Percentiles rank a stretch among this genome's conserved stretches.
Conservation (phyloP, 2,113 vertebrate species). For the Malurus melanocephalus region DNA sequence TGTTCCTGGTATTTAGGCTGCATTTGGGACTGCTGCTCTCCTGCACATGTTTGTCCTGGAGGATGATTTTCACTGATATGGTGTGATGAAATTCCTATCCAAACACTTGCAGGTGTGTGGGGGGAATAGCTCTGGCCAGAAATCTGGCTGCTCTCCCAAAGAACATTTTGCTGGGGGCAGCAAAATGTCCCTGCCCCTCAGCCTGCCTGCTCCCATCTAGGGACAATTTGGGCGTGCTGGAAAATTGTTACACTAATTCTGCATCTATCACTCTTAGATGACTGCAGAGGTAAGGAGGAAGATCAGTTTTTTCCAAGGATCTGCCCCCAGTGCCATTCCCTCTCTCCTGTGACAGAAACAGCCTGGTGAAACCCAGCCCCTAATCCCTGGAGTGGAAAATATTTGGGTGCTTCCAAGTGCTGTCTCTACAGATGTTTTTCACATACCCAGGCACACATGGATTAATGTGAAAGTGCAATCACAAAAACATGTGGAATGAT, state of each 20-base stretch:
- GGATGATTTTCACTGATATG: neutral
- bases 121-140: neutral
- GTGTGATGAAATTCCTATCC: neutral
- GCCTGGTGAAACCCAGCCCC: neutral
- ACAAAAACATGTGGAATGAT: neutral
- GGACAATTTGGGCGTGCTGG: neutral
- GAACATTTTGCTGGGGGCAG: neutral
- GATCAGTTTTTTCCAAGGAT: neutral
- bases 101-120: neutral
- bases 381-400: neutral
- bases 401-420: neutral
- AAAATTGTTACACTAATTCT: neutral
- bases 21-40: neutral
- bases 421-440: neutral
- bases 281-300: neutral
- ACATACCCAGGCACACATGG: neutral
- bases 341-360: neutral
- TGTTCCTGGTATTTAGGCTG: neutral
- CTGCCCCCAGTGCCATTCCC: fast-evolving
- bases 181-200: neutral
- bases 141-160: fast-evolving
- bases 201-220: neutral
- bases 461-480: neutral
- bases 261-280: neutral
- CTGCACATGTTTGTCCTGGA: neutral